A percentile compares a stretch with the other conserved stretches of the same genome.
Evolutionary conservation across 2,888 invertebrate genomes (phyloP).

Genomic region (Laothoe populi): DNA sequence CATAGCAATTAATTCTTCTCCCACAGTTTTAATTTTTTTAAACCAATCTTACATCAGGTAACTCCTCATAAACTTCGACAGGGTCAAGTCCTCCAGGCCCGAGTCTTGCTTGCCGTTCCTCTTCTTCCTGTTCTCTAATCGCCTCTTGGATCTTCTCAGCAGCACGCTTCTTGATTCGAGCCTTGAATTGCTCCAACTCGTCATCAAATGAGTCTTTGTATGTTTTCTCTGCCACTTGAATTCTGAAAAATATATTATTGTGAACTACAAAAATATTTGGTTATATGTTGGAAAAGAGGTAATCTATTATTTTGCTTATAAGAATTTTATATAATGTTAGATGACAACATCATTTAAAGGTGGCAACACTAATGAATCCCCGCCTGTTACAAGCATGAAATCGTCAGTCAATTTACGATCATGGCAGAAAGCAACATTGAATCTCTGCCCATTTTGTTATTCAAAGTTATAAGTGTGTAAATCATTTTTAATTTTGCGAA

Average conservation of each 20-base stretch:
- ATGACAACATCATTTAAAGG: too few species aligned
- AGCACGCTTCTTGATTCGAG: conserved; percentile 92
- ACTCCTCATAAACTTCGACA: conserved; percentile 96
- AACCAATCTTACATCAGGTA: conserved; percentile 90
- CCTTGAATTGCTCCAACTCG: conserved; percentile 95
- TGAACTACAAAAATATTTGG: too few species aligned
- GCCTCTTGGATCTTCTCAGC: conserved; percentile 94
- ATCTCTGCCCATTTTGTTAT: too few species aligned
- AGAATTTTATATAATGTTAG: too few species aligned
- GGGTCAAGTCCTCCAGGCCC: conserved; percentile 99
- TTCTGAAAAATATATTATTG: conserved; percentile 80
- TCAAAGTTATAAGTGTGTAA: too few species aligned
- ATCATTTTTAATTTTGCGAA: too few species aligned
- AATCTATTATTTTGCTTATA: too few species aligned
- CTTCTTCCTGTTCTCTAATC: conserved; percentile 93
- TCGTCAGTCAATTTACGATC: too few species aligned
- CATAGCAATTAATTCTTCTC: too few species aligned
- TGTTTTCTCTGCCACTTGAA: conserved; percentile 95
- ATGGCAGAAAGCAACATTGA: too few species aligned
- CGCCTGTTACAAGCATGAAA: too few species aligned
- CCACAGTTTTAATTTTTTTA: neutral
- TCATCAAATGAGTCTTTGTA: conserved; percentile 97
- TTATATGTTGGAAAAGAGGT: neutral
- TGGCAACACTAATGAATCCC: too few species aligned
- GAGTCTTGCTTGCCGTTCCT: conserved; percentile 92